Evolutionary conservation across 2,888 invertebrate species (phyloP), one percentile per base, ranked within the genome.

Genomic region (Acrocyrtus sp.): DNA sequence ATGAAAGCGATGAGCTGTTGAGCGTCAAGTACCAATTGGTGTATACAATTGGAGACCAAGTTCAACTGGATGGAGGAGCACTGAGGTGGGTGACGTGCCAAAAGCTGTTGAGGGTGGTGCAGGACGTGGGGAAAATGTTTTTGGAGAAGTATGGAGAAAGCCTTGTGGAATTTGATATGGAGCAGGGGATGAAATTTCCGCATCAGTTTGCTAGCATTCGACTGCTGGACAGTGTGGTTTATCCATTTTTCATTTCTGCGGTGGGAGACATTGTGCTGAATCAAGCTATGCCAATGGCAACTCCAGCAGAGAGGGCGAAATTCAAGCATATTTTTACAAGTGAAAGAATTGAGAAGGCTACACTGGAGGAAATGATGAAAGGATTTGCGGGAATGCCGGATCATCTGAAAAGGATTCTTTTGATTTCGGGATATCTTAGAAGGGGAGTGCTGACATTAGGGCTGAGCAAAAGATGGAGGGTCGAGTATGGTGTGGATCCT

Each of bases 1-100:
- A 79, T 45, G 79, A 79, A 39, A 77, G 78, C 3, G 79, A 79
- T 51, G 79, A 79, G 27, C 68, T 79, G 8, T 47, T 77, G 3
- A 72, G 54, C 19, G 74, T 63, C 21, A 78, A 79, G n/a, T 79
- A 78, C 34, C 79, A 79, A 29, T 39, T 79, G n/a, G 53, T 79
- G 5, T 79, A 79, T 47, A 75, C 79, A 0, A 10, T 75, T 3
- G 79, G 78, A 12, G 26, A 29, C 1, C 76, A 76, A 27, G 4
- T 48, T 6, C 22, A 53, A 0, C 21, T 65, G 0, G 74, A 68
- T 48, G 78, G 78, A n/a, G 73, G 70, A 0, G 51, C 57, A 12
- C 2, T 48, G 12, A 51, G 78, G 2, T 78, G 76, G 76, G 34
- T 19, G 1, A 51, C 60, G 22, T 53, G 60, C 2, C 78, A 78